These are phyloP conservation scores for Orchesellides sinensis DNA, from an alignment of 2,888 invertebrate genomes.

Conservation along the genomic window DNA sequence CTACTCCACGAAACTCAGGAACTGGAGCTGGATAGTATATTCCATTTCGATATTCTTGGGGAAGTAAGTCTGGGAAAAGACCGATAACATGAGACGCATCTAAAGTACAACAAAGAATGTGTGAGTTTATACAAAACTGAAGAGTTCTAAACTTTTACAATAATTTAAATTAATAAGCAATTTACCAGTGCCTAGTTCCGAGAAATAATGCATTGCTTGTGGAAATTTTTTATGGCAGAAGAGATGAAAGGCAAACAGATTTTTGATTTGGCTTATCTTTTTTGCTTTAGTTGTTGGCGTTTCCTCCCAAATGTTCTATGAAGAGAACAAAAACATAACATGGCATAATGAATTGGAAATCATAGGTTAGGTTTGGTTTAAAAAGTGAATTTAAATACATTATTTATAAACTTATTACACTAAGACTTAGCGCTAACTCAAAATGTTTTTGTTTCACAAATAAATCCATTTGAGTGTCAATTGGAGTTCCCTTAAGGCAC, in stretches of 20 bases:
- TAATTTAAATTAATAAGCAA: background rate
- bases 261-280: slow-evolving; percentile 92
- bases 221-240: slow-evolving; percentile 93
- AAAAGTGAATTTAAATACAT: background rate
- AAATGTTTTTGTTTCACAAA: slow-evolving; percentile 94
- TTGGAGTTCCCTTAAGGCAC: slow-evolving; percentile 89
- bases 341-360: too few species aligned
- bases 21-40: slow-evolving; percentile 80
- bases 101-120: slow-evolving; percentile 75
- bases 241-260: slow-evolving; percentile 91
- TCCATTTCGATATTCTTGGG: slow-evolving; percentile 79
- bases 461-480: slow-evolving; percentile 89
- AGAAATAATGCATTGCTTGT: slow-evolving; percentile 94
- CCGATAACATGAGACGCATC: slow-evolving; percentile 97
- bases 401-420: slow-evolving; percentile 81
- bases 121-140: background rate
- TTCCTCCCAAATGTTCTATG: slow-evolving; percentile 89
- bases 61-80: slow-evolving; percentile 92
- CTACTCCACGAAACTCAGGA: slow-evolving; percentile 86
- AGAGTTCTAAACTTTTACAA: background rate
- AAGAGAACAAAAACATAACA: background rate
- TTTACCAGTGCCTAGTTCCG: slow-evolving; percentile 87
- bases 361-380: too few species aligned
- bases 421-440: slow-evolving; percentile 93
- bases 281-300: slow-evolving; percentile 87